Evolutionary conservation across 92 coral and sea anemone genomes (phyloP).

Genomic region (Porites lobata): DNA sequence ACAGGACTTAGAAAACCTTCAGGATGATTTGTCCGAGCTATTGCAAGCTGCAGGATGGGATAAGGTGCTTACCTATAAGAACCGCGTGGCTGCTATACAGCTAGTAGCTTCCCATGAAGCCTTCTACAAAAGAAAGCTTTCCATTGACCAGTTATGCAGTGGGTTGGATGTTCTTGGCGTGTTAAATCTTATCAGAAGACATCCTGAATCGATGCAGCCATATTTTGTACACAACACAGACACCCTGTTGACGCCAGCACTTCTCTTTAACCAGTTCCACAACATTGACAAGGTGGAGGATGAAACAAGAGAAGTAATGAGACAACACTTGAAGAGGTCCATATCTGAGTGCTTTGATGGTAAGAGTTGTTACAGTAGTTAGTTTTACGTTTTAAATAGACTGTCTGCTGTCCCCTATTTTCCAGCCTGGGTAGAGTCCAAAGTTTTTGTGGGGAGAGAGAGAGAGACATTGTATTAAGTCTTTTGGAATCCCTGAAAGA

Average conservation of each 20-base stretch:
- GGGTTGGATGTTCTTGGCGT: conserved; percentile 23
- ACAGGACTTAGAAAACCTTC: conserved; percentile 24
- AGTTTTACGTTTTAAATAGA: conserved; percentile 6
- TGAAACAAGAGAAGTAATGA: conserved; percentile 14
- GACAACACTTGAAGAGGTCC: conserved; percentile 5
- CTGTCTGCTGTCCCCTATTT: conserved; percentile 10
- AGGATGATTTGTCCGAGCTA: conserved; percentile 14
- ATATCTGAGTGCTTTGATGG: conserved; percentile 14
- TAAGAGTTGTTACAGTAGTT: conserved; percentile 15
- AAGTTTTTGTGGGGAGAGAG: conserved; percentile 16
- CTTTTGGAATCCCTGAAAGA: conserved; percentile 11
- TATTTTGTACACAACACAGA: conserved; percentile 29
- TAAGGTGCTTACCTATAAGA: conserved; percentile 23
- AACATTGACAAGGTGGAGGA: conserved; percentile 15
- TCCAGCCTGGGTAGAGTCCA: conserved; percentile 9
- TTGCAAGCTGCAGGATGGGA: conserved; percentile 35
- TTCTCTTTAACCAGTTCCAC: conserved; percentile 17
- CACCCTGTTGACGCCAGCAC: conserved; percentile 21
- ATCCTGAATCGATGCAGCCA: conserved; percentile 16
- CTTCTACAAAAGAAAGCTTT: conserved; percentile 27
- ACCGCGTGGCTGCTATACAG: conserved; percentile 21
- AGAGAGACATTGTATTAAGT: conserved; percentile 11
- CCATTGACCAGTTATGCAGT: conserved; percentile 30
- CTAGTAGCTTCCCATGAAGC: conserved; percentile 23
- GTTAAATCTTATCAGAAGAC: conserved; percentile 25